Base-by-base conservation (phyloP, 2,888 invertebrate species). In the Pseudanteris insignis region DNA sequence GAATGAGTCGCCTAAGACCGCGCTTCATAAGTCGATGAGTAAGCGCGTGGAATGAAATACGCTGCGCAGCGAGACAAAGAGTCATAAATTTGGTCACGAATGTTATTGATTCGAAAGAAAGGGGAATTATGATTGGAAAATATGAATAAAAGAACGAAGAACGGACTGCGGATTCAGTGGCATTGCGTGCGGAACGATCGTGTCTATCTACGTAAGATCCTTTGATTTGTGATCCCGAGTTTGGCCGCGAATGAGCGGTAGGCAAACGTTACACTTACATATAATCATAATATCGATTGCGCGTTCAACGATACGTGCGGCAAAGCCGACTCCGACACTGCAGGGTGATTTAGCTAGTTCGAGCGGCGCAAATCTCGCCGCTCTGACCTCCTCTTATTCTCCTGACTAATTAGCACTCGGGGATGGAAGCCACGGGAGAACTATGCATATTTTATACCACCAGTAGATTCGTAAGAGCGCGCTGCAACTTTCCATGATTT, bases 271-370 rank as follows among this genome's bases (percentile, higher is more conserved):
- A 59, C 41, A 53, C 59, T 59, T 59, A 50, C 59, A 53, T 53
- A 59, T 59, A 47, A 59, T 53, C 59, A 33, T 37, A 47, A 53
- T 59, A 59, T 59, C 59, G 51, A 59, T 59, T 59, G 40, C 59
- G 30, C 25, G 33, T 46, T 34, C 32, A 46, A 36, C 59, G 40
- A 59, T 51, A 59, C 59, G n/a, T n/a, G n/a, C n/a, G 59, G 50
- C 44, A 58, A 58, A 38, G 50, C 50, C 51, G 51, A 50, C 44
- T 58, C 40, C 46, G 44, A 28, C 21, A 40, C 44, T 51, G 59
- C 51, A 41, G 46, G 59, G 51, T 59, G 59, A 59, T 59, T 59
- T 59, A 59, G 51, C 59, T 58, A 44, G 51, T 58, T 58, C 58
- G 58, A 58, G 51, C 50, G 26, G 51, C 33, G 50, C 40, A 51